Base-by-base conservation (phyloP, 1,140 invertebrate species). In the Acromyrmex charruanus region DNA sequence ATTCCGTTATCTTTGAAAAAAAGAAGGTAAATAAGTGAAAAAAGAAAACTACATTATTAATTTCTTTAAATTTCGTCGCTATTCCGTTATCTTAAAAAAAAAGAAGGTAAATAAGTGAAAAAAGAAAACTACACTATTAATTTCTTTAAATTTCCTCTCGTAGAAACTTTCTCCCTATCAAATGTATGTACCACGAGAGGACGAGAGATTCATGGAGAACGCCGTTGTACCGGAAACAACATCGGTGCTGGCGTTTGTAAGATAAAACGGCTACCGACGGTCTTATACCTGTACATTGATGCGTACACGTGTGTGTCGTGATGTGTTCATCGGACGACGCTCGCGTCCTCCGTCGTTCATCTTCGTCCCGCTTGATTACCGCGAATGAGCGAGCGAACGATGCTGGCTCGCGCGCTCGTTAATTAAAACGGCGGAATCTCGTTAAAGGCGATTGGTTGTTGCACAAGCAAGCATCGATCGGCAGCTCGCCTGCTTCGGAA, bases 351-450 rank as follows among this genome's bases (percentile, higher is more conserved):
- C n/a, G 35, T 58, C 51, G 51, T 63, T 77, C 44, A 55, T 66
- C 66, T 58, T 63, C 39, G 39, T 85, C 69, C 84, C 35, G 28
- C 44, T 51, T 81, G 88, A 90, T 90, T 69, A 74, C 87, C 74
- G 59, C 86, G 79, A 66, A 28, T 21, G 68, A 85, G 18, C 21
- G 69, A 71, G 77, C 53, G 53, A 25, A 14, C 28, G 59, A 69
- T 16, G 66, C 14, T 25, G 39, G 66, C 39, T 69, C 53, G 72
- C 68, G 77, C 63, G 91, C 80, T 89, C 81, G 68, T 91, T 92
- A 91, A 92, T 92, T 90, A 92, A 92, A 90, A 58, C 88, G 86
- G 81, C 44, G 88, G 88, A 90, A 89, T 90, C 86, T 84, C 87
- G 88, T 88, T 87, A 91, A 82, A 90, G 88, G 71, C 88, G 88